Evolutionary conservation across 2,113 vertebrate species (phyloP), one percentile per base, ranked within the genome.

Genomic region (Petroica traversi): DNA sequence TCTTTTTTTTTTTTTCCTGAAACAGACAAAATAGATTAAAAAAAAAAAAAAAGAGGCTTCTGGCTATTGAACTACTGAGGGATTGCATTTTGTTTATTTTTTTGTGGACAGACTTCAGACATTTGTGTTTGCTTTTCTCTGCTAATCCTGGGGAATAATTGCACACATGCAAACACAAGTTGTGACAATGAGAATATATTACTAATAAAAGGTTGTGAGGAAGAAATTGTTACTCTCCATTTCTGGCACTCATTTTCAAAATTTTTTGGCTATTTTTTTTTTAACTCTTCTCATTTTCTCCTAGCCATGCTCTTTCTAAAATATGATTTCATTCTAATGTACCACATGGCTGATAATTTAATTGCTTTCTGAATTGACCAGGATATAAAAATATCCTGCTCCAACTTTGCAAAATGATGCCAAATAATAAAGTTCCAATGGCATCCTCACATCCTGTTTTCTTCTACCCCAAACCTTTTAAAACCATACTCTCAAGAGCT

Each of bases 401-500:
- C 13, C 43, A 78, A 5, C n/a, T 72, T 48, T 31, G 7, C 62
- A 64, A 66, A 61, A 57, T 1, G 0, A 69, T 82, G 33, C 38
- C 38, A 55, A 76, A 59, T 54, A 61, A 68, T 41, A 19, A 69
- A 52, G 29, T 52, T 62, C 6, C 33, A 78, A 15, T 31, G 24
- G 9, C 40, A 91, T 5, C 36, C 11, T 91, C n/a, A 31, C 9
- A 26, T 55, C 22, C 36, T 88, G 8, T 68, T 79, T 63, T 64
- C 33, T 91, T 77, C 52, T 71, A 26, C 12, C 22, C 15, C n/a
- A 91, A 43, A 43, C 13, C 5, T 58, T 31, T 80, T 76, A 76
- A 41, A 25, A 62, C 25, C 0, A 0, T 28, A 81, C 14, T 87
- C 28, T 43, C 0, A 1, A 20, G 23, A 33, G 12, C 63, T 81